These are phyloP conservation scores for Synanthedon myopaeformis DNA, from an alignment of 2,888 invertebrate genomes.

Conservation along the genomic window DNA sequence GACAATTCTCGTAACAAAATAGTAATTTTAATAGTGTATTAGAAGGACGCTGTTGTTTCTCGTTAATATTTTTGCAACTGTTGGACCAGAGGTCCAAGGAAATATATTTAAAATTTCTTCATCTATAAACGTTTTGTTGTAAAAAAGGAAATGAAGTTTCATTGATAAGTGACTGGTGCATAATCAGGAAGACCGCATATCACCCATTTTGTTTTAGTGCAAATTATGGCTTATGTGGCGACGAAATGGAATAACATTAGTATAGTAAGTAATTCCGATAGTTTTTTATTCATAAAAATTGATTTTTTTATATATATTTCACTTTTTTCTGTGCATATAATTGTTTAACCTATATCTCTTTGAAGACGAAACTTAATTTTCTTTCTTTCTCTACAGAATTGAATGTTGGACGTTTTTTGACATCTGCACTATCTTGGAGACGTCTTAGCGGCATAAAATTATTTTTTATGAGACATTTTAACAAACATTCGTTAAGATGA, in stretches of 20 bases:
- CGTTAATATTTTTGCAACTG: constrained; percentile 35
- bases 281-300: constrained; percentile 34
- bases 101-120: constrained; percentile 16
- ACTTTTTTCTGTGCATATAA: constrained; percentile 27
- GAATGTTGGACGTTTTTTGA: constrained; percentile 20
- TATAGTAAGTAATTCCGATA: constrained; percentile 25
- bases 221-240: constrained; percentile 30
- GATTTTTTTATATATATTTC: constrained; percentile 8
- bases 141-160: constrained; percentile 60
- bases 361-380: constrained; percentile 56
- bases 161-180: constrained; percentile 15
- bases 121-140: constrained; percentile 17
- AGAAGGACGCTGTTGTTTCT: constrained; percentile 30
- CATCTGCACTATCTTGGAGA: constrained; percentile 21
- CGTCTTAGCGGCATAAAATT: constrained; percentile 17
- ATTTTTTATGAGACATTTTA: constrained; percentile 19
- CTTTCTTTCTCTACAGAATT: constrained; percentile 61
- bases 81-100: constrained; percentile 19
- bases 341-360: constrained; percentile 48
- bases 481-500: constrained; percentile 14
- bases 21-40: constrained; percentile 42
- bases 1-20: constrained; percentile 50
- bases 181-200: constrained; percentile 6
- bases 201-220: constrained; percentile 23
- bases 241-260: constrained; percentile 18